Evolutionary conservation across 2,113 vertebrate species (phyloP).

Genomic region (Numenius arquata): DNA sequence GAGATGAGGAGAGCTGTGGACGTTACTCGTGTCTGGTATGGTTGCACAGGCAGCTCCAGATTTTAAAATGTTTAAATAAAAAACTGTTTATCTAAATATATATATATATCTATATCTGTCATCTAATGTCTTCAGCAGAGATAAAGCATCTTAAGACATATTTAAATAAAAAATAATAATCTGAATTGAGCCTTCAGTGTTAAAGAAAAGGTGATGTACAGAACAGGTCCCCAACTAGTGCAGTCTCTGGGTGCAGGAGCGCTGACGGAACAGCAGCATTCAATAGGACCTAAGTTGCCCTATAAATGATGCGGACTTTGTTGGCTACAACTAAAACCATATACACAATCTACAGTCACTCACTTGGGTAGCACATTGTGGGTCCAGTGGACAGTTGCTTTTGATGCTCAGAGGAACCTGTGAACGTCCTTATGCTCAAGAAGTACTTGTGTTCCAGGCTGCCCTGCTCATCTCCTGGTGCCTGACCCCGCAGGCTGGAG

Average conservation of each 20-base stretch:
- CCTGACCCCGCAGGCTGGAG: background rate
- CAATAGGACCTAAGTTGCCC: background rate
- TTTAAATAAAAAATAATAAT: conserved; percentile 56
- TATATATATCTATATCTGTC: conserved; percentile 3
- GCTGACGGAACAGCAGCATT: conserved; percentile 23
- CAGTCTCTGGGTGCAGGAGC: conserved; percentile 13
- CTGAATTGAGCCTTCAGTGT: conserved; percentile 34
- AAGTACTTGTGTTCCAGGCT: background rate
- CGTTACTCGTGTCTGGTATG: background rate
- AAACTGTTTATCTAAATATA: conserved; percentile 55
- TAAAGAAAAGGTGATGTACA: conserved; percentile 34
- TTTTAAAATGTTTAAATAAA: conserved; percentile 59
- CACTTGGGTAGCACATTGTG: background rate
- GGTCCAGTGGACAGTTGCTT: background rate
- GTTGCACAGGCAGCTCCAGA: conserved; percentile 44
- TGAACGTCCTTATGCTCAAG: background rate
- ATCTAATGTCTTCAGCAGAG: conserved; percentile 40
- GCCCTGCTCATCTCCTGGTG: background rate
- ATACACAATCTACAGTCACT: conserved; percentile 32
- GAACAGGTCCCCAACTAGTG: conserved; percentile 14
- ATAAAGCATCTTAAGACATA: conserved; percentile 50
- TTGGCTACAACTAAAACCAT: conserved; percentile 24
- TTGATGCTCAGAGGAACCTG: background rate
- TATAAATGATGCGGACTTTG: background rate
- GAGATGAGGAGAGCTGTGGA: conserved; percentile 10